Evolutionary conservation across 2,797 vertebrate species (phyloP).

Genomic region (Pelodytes ibericus): DNA sequence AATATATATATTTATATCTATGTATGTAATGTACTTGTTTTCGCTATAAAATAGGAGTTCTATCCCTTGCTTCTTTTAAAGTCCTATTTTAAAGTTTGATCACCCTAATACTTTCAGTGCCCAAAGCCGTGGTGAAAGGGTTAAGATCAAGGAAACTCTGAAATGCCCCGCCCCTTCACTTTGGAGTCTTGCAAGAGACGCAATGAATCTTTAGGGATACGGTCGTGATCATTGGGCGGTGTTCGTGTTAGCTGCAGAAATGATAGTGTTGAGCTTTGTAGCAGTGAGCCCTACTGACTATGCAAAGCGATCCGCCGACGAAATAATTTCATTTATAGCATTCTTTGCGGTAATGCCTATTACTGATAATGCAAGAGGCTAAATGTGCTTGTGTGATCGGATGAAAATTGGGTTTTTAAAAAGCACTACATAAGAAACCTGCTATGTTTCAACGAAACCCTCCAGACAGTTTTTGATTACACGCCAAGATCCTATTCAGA

Average conservation of each 20-base stretch:
- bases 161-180: too few species aligned
- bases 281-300: constrained; percentile 4
- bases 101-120: too few species aligned
- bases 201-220: background rate
- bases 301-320: constrained; percentile 25
- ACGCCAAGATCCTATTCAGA: constrained; percentile 46
- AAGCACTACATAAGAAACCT: constrained; percentile 38
- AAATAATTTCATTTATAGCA: constrained; percentile 32
- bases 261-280: constrained; percentile 37
- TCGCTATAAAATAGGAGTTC: too few species aligned
- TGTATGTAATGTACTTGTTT: too few species aligned
- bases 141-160: too few species aligned
- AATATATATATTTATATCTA: too few species aligned
- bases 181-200: too few species aligned
- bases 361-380: constrained; percentile 46
- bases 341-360: constrained; percentile 42
- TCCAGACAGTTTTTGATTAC: constrained; percentile 46
- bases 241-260: constrained; percentile 19
- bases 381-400: constrained; percentile 50
- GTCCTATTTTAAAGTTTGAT: too few species aligned
- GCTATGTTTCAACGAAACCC: constrained; percentile 29
- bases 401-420: constrained; percentile 50
- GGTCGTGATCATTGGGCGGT: background rate
- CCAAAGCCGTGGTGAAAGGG: too few species aligned
- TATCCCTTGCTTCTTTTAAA: too few species aligned